Evolutionary conservation across 2,113 vertebrate species (phyloP).

Genomic region (Oostethus manadensis): DNA sequence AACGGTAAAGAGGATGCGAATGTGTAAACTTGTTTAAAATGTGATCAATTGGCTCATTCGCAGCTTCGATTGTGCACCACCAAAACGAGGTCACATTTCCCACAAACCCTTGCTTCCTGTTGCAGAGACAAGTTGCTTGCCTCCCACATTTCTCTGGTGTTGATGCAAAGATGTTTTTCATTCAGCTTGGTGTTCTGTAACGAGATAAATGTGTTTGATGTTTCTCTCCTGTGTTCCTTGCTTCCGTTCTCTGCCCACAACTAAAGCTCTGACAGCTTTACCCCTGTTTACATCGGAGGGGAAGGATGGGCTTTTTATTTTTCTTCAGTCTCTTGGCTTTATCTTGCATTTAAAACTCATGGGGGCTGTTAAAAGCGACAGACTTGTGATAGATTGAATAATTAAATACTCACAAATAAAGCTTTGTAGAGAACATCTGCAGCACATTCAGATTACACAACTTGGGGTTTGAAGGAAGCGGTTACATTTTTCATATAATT

Average conservation of each 20-base stretch:
- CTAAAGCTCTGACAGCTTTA: constrained; percentile 10
- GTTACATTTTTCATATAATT: neutral
- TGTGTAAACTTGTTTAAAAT: neutral
- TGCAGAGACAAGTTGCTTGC: neutral
- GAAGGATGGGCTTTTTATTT: constrained; percentile 3
- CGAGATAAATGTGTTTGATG: constrained; percentile 21
- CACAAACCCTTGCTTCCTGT: constrained; percentile 6
- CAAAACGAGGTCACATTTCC: constrained; percentile 12
- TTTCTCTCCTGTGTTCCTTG: constrained; percentile 5
- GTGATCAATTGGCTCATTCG: neutral
- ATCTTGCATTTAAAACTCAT: neutral
- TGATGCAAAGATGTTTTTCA: constrained; percentile 9
- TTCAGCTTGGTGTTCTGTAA: constrained; percentile 8
- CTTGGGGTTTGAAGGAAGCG: neutral
- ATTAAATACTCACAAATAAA: constrained; percentile 1
- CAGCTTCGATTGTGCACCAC: neutral
- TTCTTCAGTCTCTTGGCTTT: neutral
- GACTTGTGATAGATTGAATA: neutral
- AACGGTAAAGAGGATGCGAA: neutral
- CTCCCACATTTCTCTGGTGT: constrained; percentile 4
- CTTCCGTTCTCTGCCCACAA: constrained; percentile 4
- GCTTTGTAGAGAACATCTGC: neutral
- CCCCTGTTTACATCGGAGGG: constrained; percentile 21
- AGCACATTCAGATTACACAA: neutral
- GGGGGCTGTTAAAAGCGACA: neutral